phyloP scores from a whole-genome alignment of 2,113 vertebrate genomes.

The Eudorcas thomsonii region DNA sequence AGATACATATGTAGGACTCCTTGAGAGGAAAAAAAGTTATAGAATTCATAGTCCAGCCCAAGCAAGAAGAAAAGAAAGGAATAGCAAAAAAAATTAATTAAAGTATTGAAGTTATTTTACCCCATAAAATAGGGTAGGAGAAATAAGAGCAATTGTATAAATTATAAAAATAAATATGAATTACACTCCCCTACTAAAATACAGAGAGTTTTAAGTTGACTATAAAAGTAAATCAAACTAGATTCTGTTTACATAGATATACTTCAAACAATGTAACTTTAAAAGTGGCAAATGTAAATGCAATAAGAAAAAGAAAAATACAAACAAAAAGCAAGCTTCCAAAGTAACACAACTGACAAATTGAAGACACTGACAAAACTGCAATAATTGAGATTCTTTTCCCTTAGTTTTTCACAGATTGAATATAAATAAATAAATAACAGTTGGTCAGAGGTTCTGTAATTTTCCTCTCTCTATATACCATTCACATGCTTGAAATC shows the following conservation, averaged over 20 bases:
- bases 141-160: background rate
- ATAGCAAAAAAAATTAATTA: background rate
- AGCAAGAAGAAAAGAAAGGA: background rate
- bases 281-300: background rate
- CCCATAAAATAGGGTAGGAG: background rate
- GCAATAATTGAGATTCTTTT: background rate
- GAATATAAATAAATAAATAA: background rate
- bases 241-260: background rate
- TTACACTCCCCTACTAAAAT: background rate
- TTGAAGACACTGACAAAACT: background rate
- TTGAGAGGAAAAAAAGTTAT: background rate
- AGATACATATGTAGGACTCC: background rate
- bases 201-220: background rate
- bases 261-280: background rate
- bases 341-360: background rate
- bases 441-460: background rate
- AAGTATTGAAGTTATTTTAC: background rate
- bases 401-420: background rate
- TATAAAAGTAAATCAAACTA: background rate
- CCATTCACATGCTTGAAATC: background rate
- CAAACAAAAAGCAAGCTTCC: background rate
- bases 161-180: background rate
- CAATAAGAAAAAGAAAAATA: background rate
- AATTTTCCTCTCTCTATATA: background rate
- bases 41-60: background rate